Evolutionary conservation across 2,113 vertebrate species (phyloP), one percentile per base, ranked within the genome.

Genomic region (Laticauda colubrina): DNA sequence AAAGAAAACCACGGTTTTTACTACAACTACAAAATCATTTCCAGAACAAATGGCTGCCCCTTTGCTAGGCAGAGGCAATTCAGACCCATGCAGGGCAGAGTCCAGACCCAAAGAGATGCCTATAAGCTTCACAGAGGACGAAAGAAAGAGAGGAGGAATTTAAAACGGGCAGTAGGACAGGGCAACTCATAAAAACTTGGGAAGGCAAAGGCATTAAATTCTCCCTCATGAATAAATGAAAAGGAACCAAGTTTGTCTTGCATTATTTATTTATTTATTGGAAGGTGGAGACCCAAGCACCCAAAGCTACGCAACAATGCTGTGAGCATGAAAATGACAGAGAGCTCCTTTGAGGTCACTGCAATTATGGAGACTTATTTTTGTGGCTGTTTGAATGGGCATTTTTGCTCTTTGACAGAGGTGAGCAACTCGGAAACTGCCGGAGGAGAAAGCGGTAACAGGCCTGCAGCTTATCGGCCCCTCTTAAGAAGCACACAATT

Each of bases 211-310:
- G 94, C 96, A 97, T 97, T 98, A 98, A 97, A 98, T 98, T 95
- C 95, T 94, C 89, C 91, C 96, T 98, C 96, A 98, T 98, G 97
- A 97, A 98, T 98, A 97, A 97, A 95, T 98, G 87, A 98, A 97
- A 95, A 96, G 95, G 92, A 94, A 96, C 96, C 96, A 97, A 97
- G 96, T 97, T 97, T 98, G 96, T 97, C 96, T 96, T 93, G 95
- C 96, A 97, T 97, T 97, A 97, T 97, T 97, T 97, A 97, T 97
- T 96, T 97, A 96, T 97, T 92, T 88, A 75, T 56, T 97, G 97
- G 95, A 95, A 97, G 95, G 96, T 96, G 94, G 95, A 95, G 94
- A 94, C 95, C 94, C 93, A 96, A 97, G 95, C 85, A 21, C 26
- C 94, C 59, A 3, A 51, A 61, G 95, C 94, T 93, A 95, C 94